Conservation (phyloP, 2,888 invertebrate genomes). For the Campaea margaritaria region DNA sequence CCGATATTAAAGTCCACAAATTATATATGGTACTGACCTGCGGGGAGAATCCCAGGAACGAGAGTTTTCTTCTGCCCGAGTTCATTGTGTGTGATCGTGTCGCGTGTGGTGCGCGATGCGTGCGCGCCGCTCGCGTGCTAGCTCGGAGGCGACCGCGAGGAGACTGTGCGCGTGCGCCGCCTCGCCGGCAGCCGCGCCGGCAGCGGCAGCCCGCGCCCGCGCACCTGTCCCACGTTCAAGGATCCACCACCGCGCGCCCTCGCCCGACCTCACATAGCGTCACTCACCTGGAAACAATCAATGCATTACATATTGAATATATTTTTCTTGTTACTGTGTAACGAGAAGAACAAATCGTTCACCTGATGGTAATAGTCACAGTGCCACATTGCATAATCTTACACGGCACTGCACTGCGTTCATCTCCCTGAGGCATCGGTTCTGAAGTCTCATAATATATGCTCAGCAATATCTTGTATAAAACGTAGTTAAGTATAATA, state of each 20-base stretch:
- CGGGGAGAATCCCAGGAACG: slow-evolving; percentile 89
- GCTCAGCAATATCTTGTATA: no score
- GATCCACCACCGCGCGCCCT: slow-evolving; percentile 4
- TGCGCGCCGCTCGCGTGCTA: slow-evolving; percentile 38
- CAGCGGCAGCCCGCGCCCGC: slow-evolving; percentile 17
- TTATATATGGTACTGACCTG: slow-evolving; percentile 71
- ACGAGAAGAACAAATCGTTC: no score
- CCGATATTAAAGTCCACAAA: background rate
- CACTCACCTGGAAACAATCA: slow-evolving; percentile 10
- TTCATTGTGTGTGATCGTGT: slow-evolving; percentile 57
- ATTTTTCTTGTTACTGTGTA: no score
- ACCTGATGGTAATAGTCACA: no score
- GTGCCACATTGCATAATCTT: no score
- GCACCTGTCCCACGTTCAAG: slow-evolving; percentile 23
- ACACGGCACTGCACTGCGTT: no score
- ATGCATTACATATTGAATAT: background rate
- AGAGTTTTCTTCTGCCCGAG: slow-evolving; percentile 88
- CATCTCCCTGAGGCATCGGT: no score
- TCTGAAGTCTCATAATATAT: no score
- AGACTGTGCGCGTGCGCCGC: slow-evolving; percentile 23
- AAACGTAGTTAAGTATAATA: no score
- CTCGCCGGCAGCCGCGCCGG: background rate
- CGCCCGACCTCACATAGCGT: slow-evolving; percentile 9
- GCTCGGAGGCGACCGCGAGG: slow-evolving; percentile 41
- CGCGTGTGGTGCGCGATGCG: slow-evolving; percentile 37